Conservation (phyloP, 2,797 vertebrate species). For the Carduelis carduelis region DNA sequence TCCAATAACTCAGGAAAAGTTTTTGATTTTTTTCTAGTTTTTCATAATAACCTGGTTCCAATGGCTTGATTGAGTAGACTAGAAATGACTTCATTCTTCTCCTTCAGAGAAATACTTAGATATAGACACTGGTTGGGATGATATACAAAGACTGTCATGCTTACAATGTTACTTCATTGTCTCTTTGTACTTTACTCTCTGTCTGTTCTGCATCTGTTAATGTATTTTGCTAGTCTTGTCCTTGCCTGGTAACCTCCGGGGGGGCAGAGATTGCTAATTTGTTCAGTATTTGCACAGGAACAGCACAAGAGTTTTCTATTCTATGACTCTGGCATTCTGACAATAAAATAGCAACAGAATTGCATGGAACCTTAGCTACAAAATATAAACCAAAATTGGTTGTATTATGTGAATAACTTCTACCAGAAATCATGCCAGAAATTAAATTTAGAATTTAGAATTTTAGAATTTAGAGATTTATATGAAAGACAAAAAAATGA, state of each 20-base stretch:
- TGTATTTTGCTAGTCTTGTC: slow-evolving; percentile 30
- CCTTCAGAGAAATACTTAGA: not conserved
- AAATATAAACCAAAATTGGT: not conserved
- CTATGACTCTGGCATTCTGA: not conserved
- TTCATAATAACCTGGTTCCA: not conserved
- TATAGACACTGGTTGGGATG: not conserved
- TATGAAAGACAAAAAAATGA: not conserved
- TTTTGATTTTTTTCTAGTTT: not conserved
- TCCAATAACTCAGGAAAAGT: not conserved
- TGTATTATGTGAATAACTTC: not conserved
- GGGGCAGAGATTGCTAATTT: not conserved
- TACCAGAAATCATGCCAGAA: not conserved
- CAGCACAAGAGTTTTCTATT: not conserved
- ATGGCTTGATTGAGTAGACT: not conserved
- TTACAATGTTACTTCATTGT: slow-evolving; percentile 11
- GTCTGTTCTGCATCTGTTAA: slow-evolving; percentile 3
- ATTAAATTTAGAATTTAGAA: not conserved
- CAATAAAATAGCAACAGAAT: not conserved
- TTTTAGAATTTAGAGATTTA: not conserved
- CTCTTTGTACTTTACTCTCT: slow-evolving; percentile 1
- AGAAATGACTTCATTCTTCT: not conserved
- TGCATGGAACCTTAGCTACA: not conserved
- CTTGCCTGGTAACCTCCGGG: slow-evolving; percentile 27
- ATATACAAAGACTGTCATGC: not conserved
- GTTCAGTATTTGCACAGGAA: not conserved